Evolutionary conservation across 2,113 vertebrate species (phyloP).

Genomic region (Sphyrna mokarran): DNA sequence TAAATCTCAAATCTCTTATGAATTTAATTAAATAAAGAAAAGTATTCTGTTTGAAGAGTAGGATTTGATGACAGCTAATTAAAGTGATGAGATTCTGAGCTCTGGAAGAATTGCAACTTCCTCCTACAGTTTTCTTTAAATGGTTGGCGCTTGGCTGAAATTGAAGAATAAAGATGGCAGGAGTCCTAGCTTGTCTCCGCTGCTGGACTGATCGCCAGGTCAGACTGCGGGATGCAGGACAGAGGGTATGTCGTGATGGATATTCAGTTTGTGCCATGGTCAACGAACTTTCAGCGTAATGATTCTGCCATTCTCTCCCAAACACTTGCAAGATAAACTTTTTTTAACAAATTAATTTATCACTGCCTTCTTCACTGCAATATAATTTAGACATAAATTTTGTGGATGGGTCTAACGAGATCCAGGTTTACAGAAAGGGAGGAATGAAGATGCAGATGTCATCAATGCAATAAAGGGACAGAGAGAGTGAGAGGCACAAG

Average conservation of each 20-base stretch:
- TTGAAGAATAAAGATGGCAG: not conserved
- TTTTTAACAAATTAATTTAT: slow-evolving; percentile 1
- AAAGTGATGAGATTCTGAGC: not conserved
- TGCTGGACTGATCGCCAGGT: not conserved
- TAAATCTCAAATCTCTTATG: not conserved
- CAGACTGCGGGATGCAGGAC: not conserved
- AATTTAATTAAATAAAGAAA: not conserved
- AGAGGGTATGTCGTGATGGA: not conserved
- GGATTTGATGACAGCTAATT: not conserved
- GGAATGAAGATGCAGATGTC: not conserved
- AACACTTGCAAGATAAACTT: not conserved
- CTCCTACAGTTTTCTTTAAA: not conserved
- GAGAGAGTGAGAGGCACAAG: too few relatives aligned
- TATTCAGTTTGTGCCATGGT: not conserved
- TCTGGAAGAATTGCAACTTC: not conserved
- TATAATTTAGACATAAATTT: not conserved
- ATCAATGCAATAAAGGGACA: not conserved
- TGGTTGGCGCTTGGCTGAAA: not conserved
- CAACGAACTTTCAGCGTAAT: not conserved
- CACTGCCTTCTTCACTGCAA: not conserved
- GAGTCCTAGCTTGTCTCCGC: not conserved
- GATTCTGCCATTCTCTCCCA: not conserved
- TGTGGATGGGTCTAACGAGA: not conserved
- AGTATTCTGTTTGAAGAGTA: not conserved
- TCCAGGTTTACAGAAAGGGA: not conserved